These are phyloP conservation scores for Drosophila grimshawi DNA, from an alignment of 1,140 invertebrate species.

Conservation along the genomic window DNA sequence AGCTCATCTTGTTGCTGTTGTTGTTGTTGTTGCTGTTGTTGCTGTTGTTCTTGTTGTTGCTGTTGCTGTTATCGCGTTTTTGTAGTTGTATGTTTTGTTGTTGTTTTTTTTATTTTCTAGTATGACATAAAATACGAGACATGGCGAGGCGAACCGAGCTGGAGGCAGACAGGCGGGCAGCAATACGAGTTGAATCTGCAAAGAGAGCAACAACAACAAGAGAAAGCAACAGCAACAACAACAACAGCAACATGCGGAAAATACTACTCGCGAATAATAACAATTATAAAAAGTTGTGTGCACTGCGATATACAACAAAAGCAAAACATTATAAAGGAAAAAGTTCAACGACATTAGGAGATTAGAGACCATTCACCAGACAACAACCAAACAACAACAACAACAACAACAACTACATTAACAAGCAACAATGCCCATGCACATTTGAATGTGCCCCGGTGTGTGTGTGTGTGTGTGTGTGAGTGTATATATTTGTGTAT, in stretches of 20 bases:
- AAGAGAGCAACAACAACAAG: conserved; percentile 1
- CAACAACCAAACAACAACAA: conserved; percentile 24
- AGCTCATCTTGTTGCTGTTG: conserved; percentile 45
- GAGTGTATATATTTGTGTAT: not conserved
- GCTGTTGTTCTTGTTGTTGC: conserved; percentile 35
- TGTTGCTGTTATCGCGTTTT: conserved; percentile 65
- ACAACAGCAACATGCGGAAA: conserved; percentile 49
- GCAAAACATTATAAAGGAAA: conserved; percentile 19
- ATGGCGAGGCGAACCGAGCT: conserved; percentile 9
- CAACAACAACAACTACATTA: conserved; percentile 29
- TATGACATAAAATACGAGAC: conserved; percentile 68
- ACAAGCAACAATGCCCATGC: conserved; percentile 47
- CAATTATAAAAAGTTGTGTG: conserved; percentile 74
- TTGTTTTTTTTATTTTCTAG: conserved; percentile 39
- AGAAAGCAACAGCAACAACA: conserved; percentile 17
- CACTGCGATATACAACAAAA: conserved; percentile 44
- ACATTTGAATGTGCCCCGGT: conserved; percentile 65
- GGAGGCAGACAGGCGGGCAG: conserved; percentile 3
- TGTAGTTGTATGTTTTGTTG: conserved; percentile 55
- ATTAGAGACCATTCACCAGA: conserved; percentile 70
- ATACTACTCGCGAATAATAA: conserved; percentile 61
- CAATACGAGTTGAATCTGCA: conserved; percentile 36
- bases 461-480: conserved; percentile 6
- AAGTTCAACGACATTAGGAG: conserved; percentile 77
- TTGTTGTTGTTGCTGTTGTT: not conserved